Evolutionary conservation across 2,113 vertebrate species (phyloP), one percentile per base, ranked within the genome.

Genomic region (Myocastor coypus): DNA sequence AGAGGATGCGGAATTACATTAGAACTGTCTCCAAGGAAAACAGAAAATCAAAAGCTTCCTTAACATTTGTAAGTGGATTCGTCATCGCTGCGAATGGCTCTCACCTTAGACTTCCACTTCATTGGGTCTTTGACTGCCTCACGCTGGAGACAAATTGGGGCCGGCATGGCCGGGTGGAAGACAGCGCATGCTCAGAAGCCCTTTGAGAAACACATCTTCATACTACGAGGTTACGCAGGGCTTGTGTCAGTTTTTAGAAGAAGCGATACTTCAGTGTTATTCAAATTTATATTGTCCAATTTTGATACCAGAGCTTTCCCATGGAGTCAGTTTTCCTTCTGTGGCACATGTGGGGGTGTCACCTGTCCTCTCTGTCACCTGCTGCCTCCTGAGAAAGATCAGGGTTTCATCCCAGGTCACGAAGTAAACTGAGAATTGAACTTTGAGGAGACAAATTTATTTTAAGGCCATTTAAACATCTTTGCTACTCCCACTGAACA

Each of bases 1-100:
- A 91, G 91, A 77, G 37, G 63, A 59, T 88, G 73, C 17, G 30
- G 46, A 85, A 42, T 92, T 57, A 80, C 32, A 78, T 69, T 92
- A 61, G 90, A 64, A 61, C 64, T 63, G 3, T 88, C 8, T 10
- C 50, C 22, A 75, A 88, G 46, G 73, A 88, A 88, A 96, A 83
- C 0, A 95, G 85, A 82, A 87, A 71, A 52, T 94, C 73, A 73
- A 85, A 95, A 50, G 2, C 24, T 42, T 32, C 50, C 66, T 78
- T 69, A 64, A 80, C 2, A 80, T 75, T 84, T 55, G 0, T 59
- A 42, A 91, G 12, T 68, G 57, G 24, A 73, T 59, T 92, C 87
- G 9, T 57, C n/a, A n/a, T n/a, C 37, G 13, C 88, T 46, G 68
- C 64, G 92, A 85, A 86, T 40, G 4, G 46, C 3, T 30, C 73